A percentile compares a stretch with the other conserved stretches of the same genome.
Conservation (phyloP, 2,113 vertebrate species). For the Motacilla alba region DNA sequence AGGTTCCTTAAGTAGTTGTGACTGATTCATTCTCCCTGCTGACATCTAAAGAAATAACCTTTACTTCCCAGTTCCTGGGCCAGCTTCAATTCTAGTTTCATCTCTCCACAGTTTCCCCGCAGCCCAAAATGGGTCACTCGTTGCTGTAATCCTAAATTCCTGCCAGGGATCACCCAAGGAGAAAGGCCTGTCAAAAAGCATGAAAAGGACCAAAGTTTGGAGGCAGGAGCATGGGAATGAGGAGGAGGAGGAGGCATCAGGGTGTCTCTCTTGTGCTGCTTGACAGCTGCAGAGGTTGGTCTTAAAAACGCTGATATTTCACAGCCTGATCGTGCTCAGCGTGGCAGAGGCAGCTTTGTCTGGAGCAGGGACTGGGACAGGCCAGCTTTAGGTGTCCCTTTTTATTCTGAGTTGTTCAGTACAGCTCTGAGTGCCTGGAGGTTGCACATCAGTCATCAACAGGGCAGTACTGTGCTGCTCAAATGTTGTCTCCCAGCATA, state of each 20-base stretch:
- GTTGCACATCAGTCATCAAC: too few species aligned
- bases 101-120: background rate
- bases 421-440: background rate
- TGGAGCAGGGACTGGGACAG: background rate
- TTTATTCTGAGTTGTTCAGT: background rate
- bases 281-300: background rate
- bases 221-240: background rate
- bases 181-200: background rate
- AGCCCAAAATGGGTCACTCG: background rate
- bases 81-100: background rate
- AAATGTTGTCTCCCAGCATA: background rate
- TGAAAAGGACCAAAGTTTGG: background rate
- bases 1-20: conserved; percentile 35
- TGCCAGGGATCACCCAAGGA: background rate
- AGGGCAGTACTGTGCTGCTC: background rate
- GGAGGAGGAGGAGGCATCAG: background rate
- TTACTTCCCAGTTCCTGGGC: background rate
- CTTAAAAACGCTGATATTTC: background rate
- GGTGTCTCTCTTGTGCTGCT: background rate
- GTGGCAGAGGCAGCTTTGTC: background rate
- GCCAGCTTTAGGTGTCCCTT: background rate
- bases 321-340: background rate
- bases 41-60: conserved; percentile 17
- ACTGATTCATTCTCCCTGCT: conserved; percentile 37
- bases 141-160: background rate